Percentiles rank a stretch among this genome's conserved stretches.
These are phyloP conservation scores for Tragelaphus scriptus DNA, from an alignment of 2,113 vertebrate genomes.

Conservation along the genomic window DNA sequence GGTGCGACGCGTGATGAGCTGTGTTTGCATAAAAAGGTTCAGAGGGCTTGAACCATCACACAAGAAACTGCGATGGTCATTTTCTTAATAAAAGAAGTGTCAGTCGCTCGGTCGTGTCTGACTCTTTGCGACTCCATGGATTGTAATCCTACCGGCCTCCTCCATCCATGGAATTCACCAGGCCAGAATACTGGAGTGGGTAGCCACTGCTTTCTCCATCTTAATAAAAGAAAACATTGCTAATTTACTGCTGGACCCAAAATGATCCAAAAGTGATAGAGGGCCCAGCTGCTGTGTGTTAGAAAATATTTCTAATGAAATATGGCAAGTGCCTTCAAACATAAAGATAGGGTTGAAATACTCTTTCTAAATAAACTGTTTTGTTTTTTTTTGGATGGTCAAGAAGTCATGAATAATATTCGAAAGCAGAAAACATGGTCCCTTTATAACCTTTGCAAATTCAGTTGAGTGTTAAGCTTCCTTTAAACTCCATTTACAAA, in stretches of 20 bases:
- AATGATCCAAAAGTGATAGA: not conserved
- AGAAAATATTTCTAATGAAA: conserved; percentile 4
- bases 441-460: conserved; percentile 40
- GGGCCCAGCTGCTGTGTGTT: not conserved
- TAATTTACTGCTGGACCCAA: not conserved
- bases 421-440: conserved; percentile 39
- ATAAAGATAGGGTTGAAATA: conserved; percentile 14
- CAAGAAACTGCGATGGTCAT: not conserved
- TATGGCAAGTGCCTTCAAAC: not conserved
- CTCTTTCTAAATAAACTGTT: not conserved
- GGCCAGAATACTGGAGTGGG: not conserved
- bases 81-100: not conserved
- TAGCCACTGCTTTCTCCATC: not conserved
- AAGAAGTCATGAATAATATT: not conserved
- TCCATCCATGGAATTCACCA: not conserved
- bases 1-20: conserved; percentile 12
- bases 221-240: not conserved
- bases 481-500: conserved; percentile 47
- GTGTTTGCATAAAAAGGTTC: not conserved
- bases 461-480: conserved; percentile 36
- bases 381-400: not conserved
- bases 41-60: not conserved
- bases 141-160: not conserved
- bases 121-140: not conserved
- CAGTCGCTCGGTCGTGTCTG: accelerated